Evolutionary conservation across 2,888 invertebrate genomes (phyloP), one percentile per base, ranked within the genome.

Genomic region (Diplolepis rosae): DNA sequence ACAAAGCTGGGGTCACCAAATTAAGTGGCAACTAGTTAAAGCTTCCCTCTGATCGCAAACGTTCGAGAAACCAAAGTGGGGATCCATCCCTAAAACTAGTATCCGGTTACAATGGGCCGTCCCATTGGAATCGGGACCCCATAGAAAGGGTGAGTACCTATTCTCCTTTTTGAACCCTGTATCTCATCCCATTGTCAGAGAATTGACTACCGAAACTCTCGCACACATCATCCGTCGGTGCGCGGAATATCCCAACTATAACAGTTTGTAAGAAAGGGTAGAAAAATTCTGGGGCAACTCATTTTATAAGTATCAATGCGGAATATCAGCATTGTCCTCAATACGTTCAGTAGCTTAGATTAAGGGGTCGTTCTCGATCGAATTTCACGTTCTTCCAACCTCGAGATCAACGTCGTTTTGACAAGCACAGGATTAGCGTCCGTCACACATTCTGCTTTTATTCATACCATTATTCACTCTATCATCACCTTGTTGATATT

Each of bases 1-100:
- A 74, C 71, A 73, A 77, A 76, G 69, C 67, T 74, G 70, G 78
- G 79, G 75, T 80, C 72, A 80, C 69, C 84, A 87, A 88, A 88
- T 88, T 88, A 88, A 88, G 86, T 86, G 85, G 85, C 87, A 86
- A 87, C 85, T 86, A 87, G 85, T 87, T 85, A 83, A 79, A 69
- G 75, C 52, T 77, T 79, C 76, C 77, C 76, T 72, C 72, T 50
- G 73, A 68, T 69, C 68, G 68, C 73, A 75, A 61, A 61, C 61
- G 61, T 61, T 61, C 39, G 24, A 39, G 35, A 39, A 61, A 35
- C 61, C 61, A 61, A 61, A 61, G 35, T 61, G 39, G 79, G 73
- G 75, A 75, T 71, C 72, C 67, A 76, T 71, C 76, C 78, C 75
- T 54, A 71, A 74, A 75, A 74, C 72, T 68, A 74, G 77, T 70